Conservation (phyloP, 2,113 vertebrate species). For the Hiodon alosoides region DNA sequence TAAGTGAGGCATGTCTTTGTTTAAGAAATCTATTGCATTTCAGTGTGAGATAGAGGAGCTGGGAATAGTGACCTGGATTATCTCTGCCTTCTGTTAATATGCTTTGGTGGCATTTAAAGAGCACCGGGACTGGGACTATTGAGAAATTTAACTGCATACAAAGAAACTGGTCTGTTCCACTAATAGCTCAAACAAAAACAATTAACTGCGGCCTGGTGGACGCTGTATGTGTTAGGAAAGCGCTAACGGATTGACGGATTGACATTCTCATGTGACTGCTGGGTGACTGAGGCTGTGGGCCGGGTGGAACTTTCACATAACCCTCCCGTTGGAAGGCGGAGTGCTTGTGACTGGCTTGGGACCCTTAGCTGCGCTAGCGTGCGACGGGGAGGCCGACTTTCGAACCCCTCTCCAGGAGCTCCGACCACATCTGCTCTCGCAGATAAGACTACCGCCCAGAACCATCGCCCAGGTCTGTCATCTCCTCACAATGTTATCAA, state of each 20-base stretch:
- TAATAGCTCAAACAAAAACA: background rate
- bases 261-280: background rate
- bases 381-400: too few relatives aligned
- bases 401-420: too few relatives aligned
- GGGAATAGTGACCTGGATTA: too few relatives aligned
- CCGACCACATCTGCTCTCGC: background rate
- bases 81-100: background rate
- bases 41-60: too few relatives aligned
- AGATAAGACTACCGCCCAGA: background rate
- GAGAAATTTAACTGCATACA: too few relatives aligned
- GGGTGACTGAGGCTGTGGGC: background rate
- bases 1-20: too few relatives aligned
- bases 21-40: too few relatives aligned
- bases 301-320: background rate
- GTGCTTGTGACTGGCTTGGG: background rate
- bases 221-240: too few relatives aligned
- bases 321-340: background rate
- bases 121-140: background rate
- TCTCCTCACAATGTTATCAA: background rate
- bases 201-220: too few relatives aligned
- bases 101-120: background rate
- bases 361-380: too few relatives aligned
- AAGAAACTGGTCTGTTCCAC: background rate
- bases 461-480: background rate
- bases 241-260: background rate